phyloP scores from a whole-genome alignment of 2,888 invertebrate species.

The Tipula helvola region DNA sequence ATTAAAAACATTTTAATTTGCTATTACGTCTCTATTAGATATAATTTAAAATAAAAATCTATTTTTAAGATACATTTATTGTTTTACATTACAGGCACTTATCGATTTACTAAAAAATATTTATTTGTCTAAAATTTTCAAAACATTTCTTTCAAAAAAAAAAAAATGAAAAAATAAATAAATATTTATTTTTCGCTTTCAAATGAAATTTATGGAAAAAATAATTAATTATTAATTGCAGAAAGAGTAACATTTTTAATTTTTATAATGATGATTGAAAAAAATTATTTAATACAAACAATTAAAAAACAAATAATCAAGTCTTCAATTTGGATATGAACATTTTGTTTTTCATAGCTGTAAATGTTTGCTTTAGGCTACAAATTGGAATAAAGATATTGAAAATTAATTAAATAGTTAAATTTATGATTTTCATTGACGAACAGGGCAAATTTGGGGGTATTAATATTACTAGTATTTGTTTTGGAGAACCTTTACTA shows the following conservation, averaged over 20 bases:
- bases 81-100: not conserved
- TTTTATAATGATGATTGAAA: not conserved
- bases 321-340: too few species aligned
- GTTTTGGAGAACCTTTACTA: too few species aligned
- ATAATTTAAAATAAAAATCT: not conserved
- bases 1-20: not conserved
- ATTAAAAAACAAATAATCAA: not conserved
- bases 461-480: too few species aligned
- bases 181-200: not conserved
- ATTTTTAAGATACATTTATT: not conserved
- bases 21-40: not conserved
- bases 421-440: too few species aligned
- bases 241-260: not conserved
- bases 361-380: too few species aligned
- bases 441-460: too few species aligned
- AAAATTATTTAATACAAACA: not conserved
- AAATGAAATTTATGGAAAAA: not conserved
- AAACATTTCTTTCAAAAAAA: not conserved
- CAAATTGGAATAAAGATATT: too few species aligned
- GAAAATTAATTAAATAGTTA: too few species aligned
- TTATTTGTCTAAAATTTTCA: not conserved
- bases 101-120: not conserved
- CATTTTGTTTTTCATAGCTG: too few species aligned
- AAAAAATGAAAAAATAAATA: not conserved
- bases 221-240: not conserved